Conservation (phyloP, 2,113 vertebrate genomes). For the Hypocryptadius cinnamomeus region DNA sequence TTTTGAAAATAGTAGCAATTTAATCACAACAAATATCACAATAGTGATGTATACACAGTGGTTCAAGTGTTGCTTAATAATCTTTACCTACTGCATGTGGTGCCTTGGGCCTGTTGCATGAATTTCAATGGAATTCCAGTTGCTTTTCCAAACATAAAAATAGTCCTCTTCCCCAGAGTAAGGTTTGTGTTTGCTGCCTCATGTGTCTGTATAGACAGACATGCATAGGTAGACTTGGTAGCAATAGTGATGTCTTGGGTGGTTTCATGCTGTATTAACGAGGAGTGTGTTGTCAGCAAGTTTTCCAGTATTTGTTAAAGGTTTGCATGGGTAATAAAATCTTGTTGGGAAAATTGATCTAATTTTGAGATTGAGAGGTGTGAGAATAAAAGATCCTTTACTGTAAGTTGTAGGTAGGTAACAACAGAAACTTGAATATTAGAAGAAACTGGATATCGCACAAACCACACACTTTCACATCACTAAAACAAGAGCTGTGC, state of each 20-base stretch:
- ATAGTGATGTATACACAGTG: background rate
- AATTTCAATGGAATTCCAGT: background rate
- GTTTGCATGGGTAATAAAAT: background rate
- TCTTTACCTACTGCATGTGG: background rate
- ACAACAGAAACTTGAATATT: conserved; percentile 71
- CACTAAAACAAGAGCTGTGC: conserved; percentile 72
- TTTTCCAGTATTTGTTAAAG: conserved; percentile 36
- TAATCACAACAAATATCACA: background rate
- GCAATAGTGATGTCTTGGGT: background rate
- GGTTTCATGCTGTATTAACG: background rate
- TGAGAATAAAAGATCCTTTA: conserved; percentile 65
- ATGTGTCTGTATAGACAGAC: background rate
- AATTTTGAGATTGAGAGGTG: conserved; percentile 65
- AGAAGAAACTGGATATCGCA: conserved; percentile 66
- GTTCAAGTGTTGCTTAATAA: background rate
- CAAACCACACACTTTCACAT: conserved; percentile 75
- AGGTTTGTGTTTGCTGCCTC: background rate
- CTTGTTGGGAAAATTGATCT: conserved; percentile 58
- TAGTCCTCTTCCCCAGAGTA: background rate
- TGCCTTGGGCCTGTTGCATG: background rate
- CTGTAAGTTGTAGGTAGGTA: conserved; percentile 70
- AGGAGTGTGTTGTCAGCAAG: background rate
- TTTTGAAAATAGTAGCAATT: background rate
- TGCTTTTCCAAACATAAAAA: background rate
- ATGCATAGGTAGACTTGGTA: background rate